These are phyloP conservation scores for Sericinus montela DNA, from an alignment of 2,888 invertebrate genomes.

Conservation along the genomic window DNA sequence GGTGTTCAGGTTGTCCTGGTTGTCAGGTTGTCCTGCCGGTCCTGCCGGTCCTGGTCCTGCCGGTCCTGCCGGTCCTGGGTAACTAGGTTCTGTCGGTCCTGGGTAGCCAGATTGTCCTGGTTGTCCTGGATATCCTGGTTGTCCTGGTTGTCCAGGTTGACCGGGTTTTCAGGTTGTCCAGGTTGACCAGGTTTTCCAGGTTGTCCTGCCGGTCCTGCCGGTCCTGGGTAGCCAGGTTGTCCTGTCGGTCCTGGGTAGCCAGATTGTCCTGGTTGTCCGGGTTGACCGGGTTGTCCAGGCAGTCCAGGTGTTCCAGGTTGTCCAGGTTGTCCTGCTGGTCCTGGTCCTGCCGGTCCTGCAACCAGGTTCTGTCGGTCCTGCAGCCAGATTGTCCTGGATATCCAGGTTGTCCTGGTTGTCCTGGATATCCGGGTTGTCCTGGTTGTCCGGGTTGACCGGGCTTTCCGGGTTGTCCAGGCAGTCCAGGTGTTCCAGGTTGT, in stretches of 20 bases:
- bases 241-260: conserved; percentile 66
- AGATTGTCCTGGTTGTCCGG: conserved; percentile 26
- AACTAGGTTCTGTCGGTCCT: conserved; percentile 45
- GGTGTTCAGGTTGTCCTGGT: too few relatives aligned
- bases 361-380: too few relatives aligned
- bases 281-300: conserved; percentile 22
- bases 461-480: conserved; percentile 45
- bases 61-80: conserved; percentile 18
- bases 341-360: too few relatives aligned
- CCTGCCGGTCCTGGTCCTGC: conserved; percentile 30
- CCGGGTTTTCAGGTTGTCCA: conserved; percentile 27
- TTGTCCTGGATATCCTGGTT: conserved; percentile 19
- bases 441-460: conserved; percentile 30
- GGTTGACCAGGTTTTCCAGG: conserved; percentile 49
- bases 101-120: conserved; percentile 22
- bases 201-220: conserved; percentile 24
- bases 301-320: conserved; percentile 21
- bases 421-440: conserved; percentile 28
- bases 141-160: conserved; percentile 28
- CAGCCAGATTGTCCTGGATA: conserved; percentile 21
- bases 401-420: conserved; percentile 24
- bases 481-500: conserved; percentile 35
- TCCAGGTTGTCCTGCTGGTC: conserved; percentile 25
- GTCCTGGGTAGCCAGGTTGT: conserved; percentile 54
- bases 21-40: conserved; percentile 35